phyloP scores from a whole-genome alignment of 2,113 vertebrate species.

The Marmota monax region DNA sequence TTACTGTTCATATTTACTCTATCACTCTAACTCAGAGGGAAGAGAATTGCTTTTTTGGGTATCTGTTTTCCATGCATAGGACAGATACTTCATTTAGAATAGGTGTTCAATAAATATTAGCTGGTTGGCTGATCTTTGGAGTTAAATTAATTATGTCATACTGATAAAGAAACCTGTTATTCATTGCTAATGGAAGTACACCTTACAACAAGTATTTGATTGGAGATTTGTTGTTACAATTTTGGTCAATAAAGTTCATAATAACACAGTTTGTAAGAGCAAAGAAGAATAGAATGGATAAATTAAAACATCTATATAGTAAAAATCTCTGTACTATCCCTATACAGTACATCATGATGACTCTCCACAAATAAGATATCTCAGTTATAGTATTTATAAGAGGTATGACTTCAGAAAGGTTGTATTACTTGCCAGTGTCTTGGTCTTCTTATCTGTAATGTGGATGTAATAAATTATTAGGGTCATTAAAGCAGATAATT shows the following conservation, averaged over 20 bases:
- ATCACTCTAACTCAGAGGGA: background rate
- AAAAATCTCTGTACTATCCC: background rate
- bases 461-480: background rate
- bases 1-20: background rate
- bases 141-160: conserved; percentile 1
- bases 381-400: background rate
- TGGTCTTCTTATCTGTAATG: background rate
- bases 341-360: background rate
- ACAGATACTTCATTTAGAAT: background rate
- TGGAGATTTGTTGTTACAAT: background rate
- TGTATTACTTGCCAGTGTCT: background rate
- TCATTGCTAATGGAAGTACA: background rate
- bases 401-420: background rate
- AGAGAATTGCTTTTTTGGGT: background rate
- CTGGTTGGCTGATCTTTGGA: background rate
- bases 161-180: background rate
- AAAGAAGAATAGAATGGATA: background rate
- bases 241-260: background rate
- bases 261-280: background rate
- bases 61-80: background rate
- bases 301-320: background rate
- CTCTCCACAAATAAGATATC: background rate
- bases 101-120: background rate
- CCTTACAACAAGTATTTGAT: background rate
- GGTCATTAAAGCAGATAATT: background rate